Evolutionary conservation across 2,797 vertebrate genomes (phyloP).

Genomic region (Acanthiza pusilla): DNA sequence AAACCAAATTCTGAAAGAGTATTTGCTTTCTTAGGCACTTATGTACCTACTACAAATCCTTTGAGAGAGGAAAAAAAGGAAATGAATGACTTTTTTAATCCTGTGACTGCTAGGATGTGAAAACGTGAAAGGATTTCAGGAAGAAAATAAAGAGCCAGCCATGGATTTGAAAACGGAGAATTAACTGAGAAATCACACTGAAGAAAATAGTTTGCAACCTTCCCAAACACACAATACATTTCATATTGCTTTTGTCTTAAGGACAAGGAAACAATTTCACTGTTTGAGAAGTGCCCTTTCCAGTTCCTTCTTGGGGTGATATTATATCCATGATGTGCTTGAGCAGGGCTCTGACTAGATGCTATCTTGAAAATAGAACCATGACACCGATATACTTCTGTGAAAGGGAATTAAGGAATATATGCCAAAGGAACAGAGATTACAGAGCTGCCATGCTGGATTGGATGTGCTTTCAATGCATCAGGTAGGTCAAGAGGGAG

Average conservation of each 20-base stretch:
- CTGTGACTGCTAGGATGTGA: background rate
- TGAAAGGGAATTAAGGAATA: background rate
- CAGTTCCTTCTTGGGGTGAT: background rate
- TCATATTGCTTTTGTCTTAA: background rate
- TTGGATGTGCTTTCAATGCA: background rate
- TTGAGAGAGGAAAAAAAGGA: background rate
- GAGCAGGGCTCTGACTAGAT: background rate
- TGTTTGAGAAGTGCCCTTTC: background rate
- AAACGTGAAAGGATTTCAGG: background rate
- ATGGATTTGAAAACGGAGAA: background rate
- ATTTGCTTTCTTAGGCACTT: background rate
- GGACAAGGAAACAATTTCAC: background rate
- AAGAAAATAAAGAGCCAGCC: background rate
- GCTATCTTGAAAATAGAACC: background rate
- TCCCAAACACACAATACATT: background rate
- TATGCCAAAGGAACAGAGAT: background rate
- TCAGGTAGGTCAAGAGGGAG: background rate
- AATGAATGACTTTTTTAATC: background rate
- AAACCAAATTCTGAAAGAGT: background rate
- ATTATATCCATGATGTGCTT: background rate
- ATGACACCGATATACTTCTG: accelerated
- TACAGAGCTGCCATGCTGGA: background rate
- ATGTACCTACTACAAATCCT: background rate
- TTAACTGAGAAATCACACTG: background rate
- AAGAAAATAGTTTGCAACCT: background rate